These are phyloP conservation scores for Diplodus puntazzo DNA, from an alignment of 2,797 vertebrate genomes.

Conservation along the genomic window DNA sequence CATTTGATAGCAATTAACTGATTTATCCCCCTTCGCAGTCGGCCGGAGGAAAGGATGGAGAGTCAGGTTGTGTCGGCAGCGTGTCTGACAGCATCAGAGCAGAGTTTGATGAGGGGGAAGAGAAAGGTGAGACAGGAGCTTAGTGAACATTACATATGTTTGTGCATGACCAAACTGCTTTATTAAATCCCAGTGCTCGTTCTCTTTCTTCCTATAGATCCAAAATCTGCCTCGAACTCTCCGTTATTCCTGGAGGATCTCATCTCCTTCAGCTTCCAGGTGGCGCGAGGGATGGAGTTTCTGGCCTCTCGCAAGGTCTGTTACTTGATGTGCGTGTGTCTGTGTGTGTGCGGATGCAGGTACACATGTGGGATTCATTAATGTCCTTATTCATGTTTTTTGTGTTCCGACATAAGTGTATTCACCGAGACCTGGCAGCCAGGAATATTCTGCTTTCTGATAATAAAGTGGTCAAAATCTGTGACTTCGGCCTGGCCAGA, in stretches of 20 bases:
- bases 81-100: slow-evolving; percentile 82
- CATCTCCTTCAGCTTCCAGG: slow-evolving; percentile 97
- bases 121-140: slow-evolving; percentile 47
- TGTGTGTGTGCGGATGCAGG: background rate
- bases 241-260: slow-evolving; percentile 93
- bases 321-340: background rate
- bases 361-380: slow-evolving; percentile 1
- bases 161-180: background rate
- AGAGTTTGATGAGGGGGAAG: slow-evolving; percentile 84
- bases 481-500: slow-evolving; percentile 95
- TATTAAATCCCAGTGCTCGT: rapidly evolving
- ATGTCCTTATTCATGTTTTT: slow-evolving; percentile 42
- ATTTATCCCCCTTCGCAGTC: slow-evolving; percentile 60
- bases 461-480: slow-evolving; percentile 97
- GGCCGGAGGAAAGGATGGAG: slow-evolving; percentile 59
- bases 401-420: slow-evolving; percentile 85
- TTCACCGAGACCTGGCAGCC: slow-evolving; percentile 95
- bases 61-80: slow-evolving; percentile 75
- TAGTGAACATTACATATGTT: background rate
- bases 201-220: slow-evolving; percentile 76
- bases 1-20: background rate
- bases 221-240: slow-evolving; percentile 75
- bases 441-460: slow-evolving; percentile 95
- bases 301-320: slow-evolving; percentile 87
- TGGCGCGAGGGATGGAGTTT: slow-evolving; percentile 97